Conservation (phyloP, 2,113 vertebrate genomes). For the Cyphomyrus plagiostoma region DNA sequence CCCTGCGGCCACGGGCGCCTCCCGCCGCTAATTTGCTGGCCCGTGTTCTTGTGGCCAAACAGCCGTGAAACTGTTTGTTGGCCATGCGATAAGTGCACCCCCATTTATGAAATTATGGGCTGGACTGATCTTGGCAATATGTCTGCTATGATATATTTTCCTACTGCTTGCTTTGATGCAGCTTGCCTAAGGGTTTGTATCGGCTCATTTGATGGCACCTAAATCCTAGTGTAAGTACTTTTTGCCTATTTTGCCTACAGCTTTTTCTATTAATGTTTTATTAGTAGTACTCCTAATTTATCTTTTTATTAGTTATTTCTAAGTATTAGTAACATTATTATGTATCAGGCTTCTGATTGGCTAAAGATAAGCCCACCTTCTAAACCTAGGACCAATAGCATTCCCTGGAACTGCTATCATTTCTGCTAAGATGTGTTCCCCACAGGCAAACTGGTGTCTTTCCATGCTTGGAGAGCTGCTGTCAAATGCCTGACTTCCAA, state of each 20-base stretch:
- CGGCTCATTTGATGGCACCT: neutral
- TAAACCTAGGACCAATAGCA: neutral
- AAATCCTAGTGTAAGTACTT: neutral
- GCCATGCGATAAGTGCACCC: neutral
- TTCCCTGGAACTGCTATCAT: neutral
- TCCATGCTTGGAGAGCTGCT: conserved; percentile 1
- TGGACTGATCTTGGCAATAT: neutral
- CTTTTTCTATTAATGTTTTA: neutral
- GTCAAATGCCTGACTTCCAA: conserved; percentile 2
- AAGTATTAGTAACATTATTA: neutral
- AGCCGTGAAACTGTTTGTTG: neutral
- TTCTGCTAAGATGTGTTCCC: neutral
- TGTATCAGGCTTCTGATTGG: neutral
- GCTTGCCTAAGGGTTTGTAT: neutral
- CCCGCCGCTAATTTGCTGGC: neutral
- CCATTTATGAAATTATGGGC: neutral
- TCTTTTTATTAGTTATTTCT: neutral
- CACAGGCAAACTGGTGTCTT: neutral
- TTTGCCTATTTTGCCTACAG: neutral
- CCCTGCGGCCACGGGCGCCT: neutral
- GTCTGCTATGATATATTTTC: neutral
- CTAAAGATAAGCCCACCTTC: neutral
- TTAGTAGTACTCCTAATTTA: neutral
- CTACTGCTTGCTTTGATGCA: neutral
- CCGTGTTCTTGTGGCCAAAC: neutral